Conservation (phyloP, 1,140 invertebrate genomes). For the Brevipalpus yothersi region DNA sequence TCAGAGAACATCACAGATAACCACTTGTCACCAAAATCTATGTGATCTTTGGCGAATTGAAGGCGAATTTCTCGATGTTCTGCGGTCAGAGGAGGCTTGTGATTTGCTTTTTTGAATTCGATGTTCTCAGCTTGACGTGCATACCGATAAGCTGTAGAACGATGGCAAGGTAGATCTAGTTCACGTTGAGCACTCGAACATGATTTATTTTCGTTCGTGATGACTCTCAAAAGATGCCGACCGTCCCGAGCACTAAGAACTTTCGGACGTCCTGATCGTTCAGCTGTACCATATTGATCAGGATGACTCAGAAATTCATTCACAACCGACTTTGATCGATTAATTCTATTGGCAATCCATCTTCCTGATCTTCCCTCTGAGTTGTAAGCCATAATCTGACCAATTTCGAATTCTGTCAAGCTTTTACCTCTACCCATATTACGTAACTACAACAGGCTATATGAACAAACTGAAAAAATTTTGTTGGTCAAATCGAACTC, state of each 20-base stretch:
- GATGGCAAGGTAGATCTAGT: background rate
- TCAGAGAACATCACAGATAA: slow-evolving; percentile 4
- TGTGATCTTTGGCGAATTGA: background rate
- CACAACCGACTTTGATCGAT: background rate
- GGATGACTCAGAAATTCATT: background rate
- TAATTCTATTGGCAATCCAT: background rate
- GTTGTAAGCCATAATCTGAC: background rate
- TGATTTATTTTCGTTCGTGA: background rate
- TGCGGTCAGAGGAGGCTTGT: background rate
- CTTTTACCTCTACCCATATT: background rate
- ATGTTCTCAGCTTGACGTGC: background rate
- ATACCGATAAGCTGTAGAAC: background rate
- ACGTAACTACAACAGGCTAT: background rate
- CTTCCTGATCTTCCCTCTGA: background rate
- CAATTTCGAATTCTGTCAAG: background rate
- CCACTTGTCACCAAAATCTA: background rate
- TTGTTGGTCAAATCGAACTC: background rate
- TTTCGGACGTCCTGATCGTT: background rate
- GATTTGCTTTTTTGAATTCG: background rate
- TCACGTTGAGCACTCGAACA: background rate
- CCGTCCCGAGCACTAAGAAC: background rate
- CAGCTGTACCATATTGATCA: background rate
- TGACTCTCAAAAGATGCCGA: background rate
- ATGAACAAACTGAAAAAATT: background rate
- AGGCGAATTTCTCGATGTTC: background rate